These are phyloP conservation scores for Siniperca knerii DNA, from an alignment of 2,113 vertebrate species.

Conservation along the genomic window DNA sequence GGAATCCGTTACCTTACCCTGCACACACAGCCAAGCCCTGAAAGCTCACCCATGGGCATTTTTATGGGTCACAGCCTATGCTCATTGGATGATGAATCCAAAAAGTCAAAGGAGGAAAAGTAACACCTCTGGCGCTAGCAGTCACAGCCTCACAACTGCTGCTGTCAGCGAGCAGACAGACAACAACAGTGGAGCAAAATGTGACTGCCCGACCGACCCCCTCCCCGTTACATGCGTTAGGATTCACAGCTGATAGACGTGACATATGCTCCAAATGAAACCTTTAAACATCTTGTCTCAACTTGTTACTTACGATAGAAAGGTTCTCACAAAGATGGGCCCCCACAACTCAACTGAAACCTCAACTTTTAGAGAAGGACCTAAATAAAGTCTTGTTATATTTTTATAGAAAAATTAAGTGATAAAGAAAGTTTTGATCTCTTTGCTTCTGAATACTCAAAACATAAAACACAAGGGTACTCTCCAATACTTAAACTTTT, in stretches of 20 bases:
- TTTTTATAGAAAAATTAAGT: background rate
- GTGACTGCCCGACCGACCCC: conserved; percentile 46
- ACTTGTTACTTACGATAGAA: conserved; percentile 76
- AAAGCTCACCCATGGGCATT: conserved; percentile 67
- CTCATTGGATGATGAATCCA: conserved; percentile 77
- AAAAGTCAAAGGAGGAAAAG: conserved; percentile 85
- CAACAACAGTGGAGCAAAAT: conserved; percentile 60
- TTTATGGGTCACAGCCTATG: conserved; percentile 87
- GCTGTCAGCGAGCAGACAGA: conserved; percentile 68
- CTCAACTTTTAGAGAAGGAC: background rate
- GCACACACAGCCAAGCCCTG: conserved; percentile 75
- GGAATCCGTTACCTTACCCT: conserved; percentile 77
- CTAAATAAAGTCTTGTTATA: background rate
- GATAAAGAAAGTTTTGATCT: background rate
- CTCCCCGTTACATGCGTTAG: conserved; percentile 58
- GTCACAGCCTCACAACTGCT: conserved; percentile 64
- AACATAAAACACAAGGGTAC: background rate
- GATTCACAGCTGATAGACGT: conserved; percentile 79
- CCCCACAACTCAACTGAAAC: conserved; percentile 4
- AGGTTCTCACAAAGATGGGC: conserved; percentile 41
- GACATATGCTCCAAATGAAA: conserved; percentile 82
- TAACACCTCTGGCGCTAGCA: conserved; percentile 80
- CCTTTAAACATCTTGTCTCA: conserved; percentile 83
- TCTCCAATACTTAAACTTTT: too few relatives aligned
- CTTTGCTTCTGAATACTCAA: background rate